These are phyloP conservation scores for Microchirus variegatus DNA, from an alignment of 2,797 vertebrate species.

Conservation along the genomic window DNA sequence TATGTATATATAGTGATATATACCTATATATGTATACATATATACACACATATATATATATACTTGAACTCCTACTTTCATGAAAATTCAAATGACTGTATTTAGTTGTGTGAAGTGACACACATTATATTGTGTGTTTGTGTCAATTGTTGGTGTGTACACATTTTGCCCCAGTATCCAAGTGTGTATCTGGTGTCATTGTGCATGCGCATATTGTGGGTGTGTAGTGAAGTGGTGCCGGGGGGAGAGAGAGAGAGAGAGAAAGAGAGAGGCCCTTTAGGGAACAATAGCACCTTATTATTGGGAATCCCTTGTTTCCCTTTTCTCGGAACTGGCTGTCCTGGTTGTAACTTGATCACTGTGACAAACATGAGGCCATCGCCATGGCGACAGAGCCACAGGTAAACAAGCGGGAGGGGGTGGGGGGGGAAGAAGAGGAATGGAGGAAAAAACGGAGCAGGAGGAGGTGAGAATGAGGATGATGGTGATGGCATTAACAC, in stretches of 20 bases:
- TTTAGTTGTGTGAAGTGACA: too few species aligned
- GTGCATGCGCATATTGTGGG: constrained; percentile 41
- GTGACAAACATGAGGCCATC: constrained; percentile 60
- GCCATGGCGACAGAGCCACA: constrained; percentile 58
- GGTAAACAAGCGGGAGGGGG: constrained; percentile 68
- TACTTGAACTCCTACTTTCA: too few species aligned
- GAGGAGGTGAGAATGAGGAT: not conserved
- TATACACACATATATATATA: too few species aligned
- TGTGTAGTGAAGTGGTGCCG: constrained; percentile 22
- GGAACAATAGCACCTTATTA: constrained; percentile 75
- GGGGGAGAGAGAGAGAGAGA: constrained; percentile 7
- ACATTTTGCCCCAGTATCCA: constrained; percentile 9
- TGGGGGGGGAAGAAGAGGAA: not conserved
- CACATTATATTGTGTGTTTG: not conserved
- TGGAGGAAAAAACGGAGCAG: not conserved
- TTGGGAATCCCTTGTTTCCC: constrained; percentile 72
- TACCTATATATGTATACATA: too few species aligned
- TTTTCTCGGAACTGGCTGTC: constrained; percentile 67
- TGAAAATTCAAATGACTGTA: too few species aligned
- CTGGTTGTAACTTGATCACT: constrained; percentile 71
- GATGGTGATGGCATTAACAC: not conserved
- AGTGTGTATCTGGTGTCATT: constrained; percentile 33
- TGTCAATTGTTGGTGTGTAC: not conserved
- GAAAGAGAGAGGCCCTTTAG: constrained; percentile 43
- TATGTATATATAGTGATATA: too few species aligned